Conservation (phyloP, 2,888 invertebrate species). For the Chironomus tentans region DNA sequence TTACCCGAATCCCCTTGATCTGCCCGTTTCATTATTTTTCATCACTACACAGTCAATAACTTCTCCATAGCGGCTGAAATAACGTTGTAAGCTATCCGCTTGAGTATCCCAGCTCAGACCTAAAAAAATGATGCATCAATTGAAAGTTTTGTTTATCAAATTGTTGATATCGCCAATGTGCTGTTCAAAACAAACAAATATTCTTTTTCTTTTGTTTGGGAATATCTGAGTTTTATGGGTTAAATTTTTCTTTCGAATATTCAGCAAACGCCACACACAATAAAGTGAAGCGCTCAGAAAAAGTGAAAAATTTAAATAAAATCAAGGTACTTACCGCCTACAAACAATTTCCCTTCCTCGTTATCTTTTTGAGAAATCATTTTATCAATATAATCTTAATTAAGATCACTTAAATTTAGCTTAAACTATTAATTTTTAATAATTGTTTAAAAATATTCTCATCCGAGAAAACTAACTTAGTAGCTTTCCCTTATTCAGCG, state of each 20-base stretch:
- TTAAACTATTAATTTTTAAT: neutral
- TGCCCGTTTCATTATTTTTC: slow-evolving; percentile 94
- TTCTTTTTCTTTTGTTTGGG: slow-evolving; percentile 5
- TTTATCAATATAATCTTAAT: slow-evolving; percentile 23
- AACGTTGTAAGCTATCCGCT: slow-evolving; percentile 41
- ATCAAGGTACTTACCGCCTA: slow-evolving; percentile 88
- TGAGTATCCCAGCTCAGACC: slow-evolving; percentile 23
- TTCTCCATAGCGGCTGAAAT: slow-evolving; percentile 91
- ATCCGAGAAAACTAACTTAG: neutral
- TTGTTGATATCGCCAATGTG: neutral
- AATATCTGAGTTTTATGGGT: neutral
- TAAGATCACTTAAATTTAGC: slow-evolving; percentile 13
- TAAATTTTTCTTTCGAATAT: neutral
- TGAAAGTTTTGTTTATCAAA: neutral
- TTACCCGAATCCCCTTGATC: slow-evolving; percentile 84
- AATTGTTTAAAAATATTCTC: too few relatives aligned
- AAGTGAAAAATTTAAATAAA: slow-evolving; percentile 35
- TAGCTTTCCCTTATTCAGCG: neutral
- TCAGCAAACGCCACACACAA: slow-evolving; percentile 10
- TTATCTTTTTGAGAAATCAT: slow-evolving; percentile 35
- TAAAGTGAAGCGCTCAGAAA: neutral
- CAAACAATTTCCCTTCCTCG: slow-evolving; percentile 73
- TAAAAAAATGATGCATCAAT: neutral
- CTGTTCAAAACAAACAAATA: neutral
- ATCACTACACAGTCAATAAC: slow-evolving; percentile 97